A percentile compares a stretch with the other conserved stretches of the same genome.
These are phyloP conservation scores for Hofmannophila pseudospretella DNA, from an alignment of 2,888 invertebrate species.

Conservation along the genomic window DNA sequence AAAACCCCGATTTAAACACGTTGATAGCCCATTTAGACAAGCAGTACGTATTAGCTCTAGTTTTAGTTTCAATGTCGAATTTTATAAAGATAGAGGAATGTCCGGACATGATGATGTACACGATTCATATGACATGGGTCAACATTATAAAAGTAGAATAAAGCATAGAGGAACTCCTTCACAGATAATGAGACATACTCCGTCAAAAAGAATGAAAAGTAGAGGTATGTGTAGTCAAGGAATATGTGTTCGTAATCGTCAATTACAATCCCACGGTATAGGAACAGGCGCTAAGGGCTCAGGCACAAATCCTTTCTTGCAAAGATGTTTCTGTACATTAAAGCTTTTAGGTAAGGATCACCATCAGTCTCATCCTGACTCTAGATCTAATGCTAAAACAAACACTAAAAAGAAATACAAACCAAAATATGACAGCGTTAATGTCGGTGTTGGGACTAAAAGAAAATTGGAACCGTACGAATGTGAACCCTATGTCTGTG, in stretches of 20 bases:
- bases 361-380: background rate
- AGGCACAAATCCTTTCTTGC: slow-evolving; percentile 5
- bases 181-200: no score
- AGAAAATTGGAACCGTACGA: slow-evolving; percentile 17
- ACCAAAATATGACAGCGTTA: slow-evolving; percentile 5
- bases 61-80: slow-evolving; percentile 22
- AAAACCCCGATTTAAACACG: slow-evolving; percentile 1
- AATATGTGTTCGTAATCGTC: background rate
- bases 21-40: slow-evolving; percentile 2
- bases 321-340: slow-evolving; percentile 22
- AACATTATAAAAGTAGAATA: no score
- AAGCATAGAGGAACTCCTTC: no score
- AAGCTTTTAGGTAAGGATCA: slow-evolving; percentile 16
- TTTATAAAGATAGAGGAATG: slow-evolving; percentile 16
- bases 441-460: slow-evolving; percentile 1
- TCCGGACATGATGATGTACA: background rate
- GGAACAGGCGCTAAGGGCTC: slow-evolving; percentile 6
- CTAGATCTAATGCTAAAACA: slow-evolving; percentile 11
- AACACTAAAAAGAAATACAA: slow-evolving; percentile 1
- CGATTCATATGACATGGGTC: background rate
- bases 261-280: slow-evolving; percentile 11
- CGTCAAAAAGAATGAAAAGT: background rate
- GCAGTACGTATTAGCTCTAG: slow-evolving; percentile 20
- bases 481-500: slow-evolving; percentile 30
- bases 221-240: slow-evolving; percentile 1